These are phyloP conservation scores for Grapholita molesta DNA, from an alignment of 1,140 invertebrate genomes.

Conservation along the genomic window DNA sequence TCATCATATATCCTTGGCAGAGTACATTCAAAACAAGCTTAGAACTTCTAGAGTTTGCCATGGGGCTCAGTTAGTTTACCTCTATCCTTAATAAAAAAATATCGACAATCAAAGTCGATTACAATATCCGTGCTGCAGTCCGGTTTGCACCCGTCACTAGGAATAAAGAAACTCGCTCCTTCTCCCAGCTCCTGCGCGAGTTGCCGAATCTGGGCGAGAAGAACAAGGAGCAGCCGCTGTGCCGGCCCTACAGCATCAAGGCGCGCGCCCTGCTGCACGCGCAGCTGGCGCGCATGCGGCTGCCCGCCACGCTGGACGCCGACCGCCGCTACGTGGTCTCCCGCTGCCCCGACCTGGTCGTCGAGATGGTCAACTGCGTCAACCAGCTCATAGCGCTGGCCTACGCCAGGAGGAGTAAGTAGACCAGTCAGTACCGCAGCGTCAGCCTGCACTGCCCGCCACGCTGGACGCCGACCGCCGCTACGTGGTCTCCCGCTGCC, in stretches of 20 bases:
- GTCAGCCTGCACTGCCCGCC: no score
- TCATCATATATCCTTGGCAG: no score
- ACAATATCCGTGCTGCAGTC: no score
- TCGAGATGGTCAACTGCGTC: constrained; percentile 97
- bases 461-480: constrained; percentile 78
- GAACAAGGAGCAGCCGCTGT: constrained; percentile 96
- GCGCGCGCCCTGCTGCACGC: constrained; percentile 96
- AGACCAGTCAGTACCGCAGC: no score
- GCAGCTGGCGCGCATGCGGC: constrained; percentile 77
- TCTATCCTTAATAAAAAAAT: no score
- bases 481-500: constrained; percentile 95
- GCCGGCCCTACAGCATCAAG: constrained; percentile 97
- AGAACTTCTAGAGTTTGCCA: no score
- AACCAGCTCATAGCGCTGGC: background rate
- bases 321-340: constrained; percentile 93
- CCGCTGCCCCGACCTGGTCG: constrained; percentile 96
- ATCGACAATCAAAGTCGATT: no score
- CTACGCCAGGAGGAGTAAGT: background rate
- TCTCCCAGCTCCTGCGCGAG: constrained; percentile 91
- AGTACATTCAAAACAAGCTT: no score
- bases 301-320: constrained; percentile 86
- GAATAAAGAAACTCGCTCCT: no score
- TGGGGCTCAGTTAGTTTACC: no score
- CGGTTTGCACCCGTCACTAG: no score
- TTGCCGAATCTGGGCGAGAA: constrained; percentile 95